Base-by-base conservation (phyloP, 2,113 vertebrate genomes). In the Corythornis vintsioides region DNA sequence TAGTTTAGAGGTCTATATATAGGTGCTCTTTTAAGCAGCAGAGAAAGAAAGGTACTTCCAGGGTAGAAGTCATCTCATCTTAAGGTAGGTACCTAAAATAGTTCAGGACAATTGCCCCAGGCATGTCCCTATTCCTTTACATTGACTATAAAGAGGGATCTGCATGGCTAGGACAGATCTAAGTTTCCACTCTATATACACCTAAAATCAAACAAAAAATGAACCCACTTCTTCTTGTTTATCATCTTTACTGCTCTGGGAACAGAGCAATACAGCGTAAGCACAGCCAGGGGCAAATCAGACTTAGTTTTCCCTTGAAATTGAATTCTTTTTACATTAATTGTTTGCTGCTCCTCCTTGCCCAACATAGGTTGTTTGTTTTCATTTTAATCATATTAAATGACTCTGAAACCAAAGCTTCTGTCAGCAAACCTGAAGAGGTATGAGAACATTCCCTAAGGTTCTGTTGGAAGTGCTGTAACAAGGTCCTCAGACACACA, bases 11-110 rank as follows among this genome's bases (percentile, higher is more conserved):
- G n/a, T 60, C 65, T 92, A 86, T 65, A 78, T 52, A 81, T 60
- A 88, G 66, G 66, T 53, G 24, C 29, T 82, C 50, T 82, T 74
- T 60, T 48, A 5, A 61, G 89, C 57, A 90, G 70, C 63, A 95
- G 65, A 79, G 64, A 69, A 29, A 85, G 61, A 55, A 92, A 75
- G 70, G 81, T n/a, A 65, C 63, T 87, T 84, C 74, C 75, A 95
- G 82, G 55, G 63, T 61, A 64, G 42, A 89, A 93, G 45, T 63
- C 55, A 94, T 10, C 66, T 92, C 50, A 35, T 75, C 74, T 69
- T 65, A 65, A 89, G 60, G 89, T 3, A 76, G 33, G 31, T 15
- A 50, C n/a, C 67, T 59, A 59, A 92, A 89, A 88, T 63, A 91
- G 33, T 42, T 63, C 71, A 83, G 79, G 82, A 88, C 85, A 93